Evolutionary conservation across 2,797 vertebrate genomes (phyloP).

Genomic region (Syndactyla subalaris): DNA sequence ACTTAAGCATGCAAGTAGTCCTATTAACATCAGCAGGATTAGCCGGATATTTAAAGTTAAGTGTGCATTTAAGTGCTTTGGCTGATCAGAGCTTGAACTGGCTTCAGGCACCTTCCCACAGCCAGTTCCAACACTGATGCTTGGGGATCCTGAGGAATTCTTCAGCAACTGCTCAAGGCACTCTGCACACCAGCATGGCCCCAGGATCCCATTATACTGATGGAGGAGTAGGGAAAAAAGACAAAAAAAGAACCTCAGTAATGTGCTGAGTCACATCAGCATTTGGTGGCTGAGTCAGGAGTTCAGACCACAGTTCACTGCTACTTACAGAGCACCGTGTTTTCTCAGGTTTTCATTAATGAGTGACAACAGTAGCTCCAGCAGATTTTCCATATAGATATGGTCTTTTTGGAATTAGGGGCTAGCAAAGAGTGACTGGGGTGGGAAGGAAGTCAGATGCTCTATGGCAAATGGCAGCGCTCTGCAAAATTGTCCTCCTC

Average conservation of each 20-base stretch:
- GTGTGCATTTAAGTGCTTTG: not conserved
- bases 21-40: constrained; percentile 8
- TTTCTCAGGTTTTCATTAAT: not conserved
- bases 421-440: not conserved
- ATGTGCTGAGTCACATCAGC: not conserved
- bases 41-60: constrained; percentile 19
- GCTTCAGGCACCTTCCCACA: not conserved
- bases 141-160: not conserved
- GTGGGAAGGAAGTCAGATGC: not conserved
- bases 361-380: not conserved
- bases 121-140: not conserved
- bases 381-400: not conserved
- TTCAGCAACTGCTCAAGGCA: not conserved
- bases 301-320: not conserved
- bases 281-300: not conserved
- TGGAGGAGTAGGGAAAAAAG: not conserved
- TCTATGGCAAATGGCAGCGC: not conserved
- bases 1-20: not conserved
- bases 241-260: not conserved
- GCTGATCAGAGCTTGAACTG: not conserved
- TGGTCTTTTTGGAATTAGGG: not conserved
- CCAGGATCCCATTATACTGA: not conserved
- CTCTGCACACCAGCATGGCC: not conserved
- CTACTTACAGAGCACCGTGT: not conserved
- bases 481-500: not conserved